These are phyloP conservation scores for Dicycla oo DNA, from an alignment of 2,888 invertebrate species.

Conservation along the genomic window DNA sequence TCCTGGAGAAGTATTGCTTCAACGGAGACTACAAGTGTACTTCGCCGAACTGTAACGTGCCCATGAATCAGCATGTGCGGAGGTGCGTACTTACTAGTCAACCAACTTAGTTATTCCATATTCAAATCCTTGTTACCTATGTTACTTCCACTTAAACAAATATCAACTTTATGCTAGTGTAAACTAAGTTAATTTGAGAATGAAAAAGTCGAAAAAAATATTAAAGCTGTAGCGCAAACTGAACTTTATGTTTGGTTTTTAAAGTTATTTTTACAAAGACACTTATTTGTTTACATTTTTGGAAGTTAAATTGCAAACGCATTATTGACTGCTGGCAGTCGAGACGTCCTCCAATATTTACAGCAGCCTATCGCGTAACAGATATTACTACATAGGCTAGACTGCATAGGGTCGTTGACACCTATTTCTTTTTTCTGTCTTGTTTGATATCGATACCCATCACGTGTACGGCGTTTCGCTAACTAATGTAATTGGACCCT, in stretches of 20 bases:
- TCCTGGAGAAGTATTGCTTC: conserved; percentile 98
- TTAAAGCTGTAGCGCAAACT: neutral
- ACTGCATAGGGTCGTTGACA: too few species aligned
- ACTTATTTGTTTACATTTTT: too few species aligned
- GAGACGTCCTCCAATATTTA: too few species aligned
- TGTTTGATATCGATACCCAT: too few species aligned
- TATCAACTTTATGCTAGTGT: too few species aligned
- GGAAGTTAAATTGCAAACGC: too few species aligned
- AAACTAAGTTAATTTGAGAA: neutral
- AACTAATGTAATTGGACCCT: neutral
- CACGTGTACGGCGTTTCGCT: neutral
- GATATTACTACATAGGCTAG: too few species aligned
- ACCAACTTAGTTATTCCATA: neutral
- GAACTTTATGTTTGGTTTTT: neutral
- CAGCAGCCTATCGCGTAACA: too few species aligned
- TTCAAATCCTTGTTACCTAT: neutral
- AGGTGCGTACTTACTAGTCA: conserved; percentile 80
- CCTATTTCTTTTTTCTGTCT: too few species aligned
- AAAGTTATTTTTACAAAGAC: neutral
- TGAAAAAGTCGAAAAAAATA: neutral
- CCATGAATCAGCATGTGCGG: conserved; percentile 96
- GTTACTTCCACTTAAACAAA: neutral
- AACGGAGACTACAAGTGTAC: conserved; percentile 96
- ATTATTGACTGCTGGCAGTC: too few species aligned
- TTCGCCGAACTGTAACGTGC: conserved; percentile 93